phyloP scores from a whole-genome alignment of 2,113 vertebrate genomes.

The Oryctolagus cuniculus region DNA sequence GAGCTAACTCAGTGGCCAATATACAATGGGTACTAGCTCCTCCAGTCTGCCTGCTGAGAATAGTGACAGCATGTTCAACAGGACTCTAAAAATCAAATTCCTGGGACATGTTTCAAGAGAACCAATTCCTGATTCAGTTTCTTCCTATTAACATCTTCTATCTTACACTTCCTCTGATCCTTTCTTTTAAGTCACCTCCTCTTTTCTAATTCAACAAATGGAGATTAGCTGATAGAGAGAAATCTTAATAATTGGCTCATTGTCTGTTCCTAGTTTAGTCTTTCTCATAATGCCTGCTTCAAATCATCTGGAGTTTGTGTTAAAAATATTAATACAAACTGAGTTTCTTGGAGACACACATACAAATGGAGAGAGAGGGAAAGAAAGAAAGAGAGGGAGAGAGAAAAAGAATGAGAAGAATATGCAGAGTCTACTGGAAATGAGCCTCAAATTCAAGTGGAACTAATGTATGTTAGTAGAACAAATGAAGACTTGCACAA shows the following conservation, averaged over 20 bases:
- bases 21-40: too few relatives aligned
- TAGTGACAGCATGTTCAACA: too few relatives aligned
- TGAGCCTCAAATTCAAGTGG: neutral
- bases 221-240: conserved; percentile 9
- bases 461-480: neutral
- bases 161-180: neutral
- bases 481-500: neutral
- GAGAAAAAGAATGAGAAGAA: neutral
- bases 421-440: neutral
- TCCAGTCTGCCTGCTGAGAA: too few relatives aligned
- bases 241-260: neutral
- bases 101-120: too few relatives aligned
- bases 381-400: neutral
- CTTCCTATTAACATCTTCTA: neutral
- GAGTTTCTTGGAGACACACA: neutral
- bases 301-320: neutral
- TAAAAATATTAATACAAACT: neutral
- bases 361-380: too few relatives aligned
- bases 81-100: too few relatives aligned
- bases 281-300: neutral
- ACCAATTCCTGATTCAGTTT: neutral
- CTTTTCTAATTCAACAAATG: neutral
- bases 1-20: too few relatives aligned
- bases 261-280: neutral
- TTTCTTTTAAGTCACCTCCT: conserved; percentile 44